These are phyloP conservation scores for Ophioderma brevispina DNA, from an alignment of 35 echinoderm and acorn worm genomes.

Conservation along the genomic window DNA sequence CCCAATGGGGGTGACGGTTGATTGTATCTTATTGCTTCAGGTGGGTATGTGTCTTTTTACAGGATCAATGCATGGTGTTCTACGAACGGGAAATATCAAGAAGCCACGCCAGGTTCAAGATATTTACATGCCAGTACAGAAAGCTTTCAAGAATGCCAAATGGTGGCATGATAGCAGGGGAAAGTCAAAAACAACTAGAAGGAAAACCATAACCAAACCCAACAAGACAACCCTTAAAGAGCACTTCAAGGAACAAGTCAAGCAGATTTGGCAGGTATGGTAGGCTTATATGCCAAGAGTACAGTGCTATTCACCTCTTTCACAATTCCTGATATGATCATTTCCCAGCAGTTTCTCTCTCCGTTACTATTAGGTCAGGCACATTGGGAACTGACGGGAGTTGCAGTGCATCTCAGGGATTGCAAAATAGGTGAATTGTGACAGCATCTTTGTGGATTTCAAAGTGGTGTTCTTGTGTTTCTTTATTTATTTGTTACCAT, in stretches of 20 bases:
- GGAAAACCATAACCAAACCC: background rate
- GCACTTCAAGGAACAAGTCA: constrained; percentile 81
- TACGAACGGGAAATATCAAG: constrained; percentile 87
- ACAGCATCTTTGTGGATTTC: too few species aligned
- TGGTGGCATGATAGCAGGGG: constrained; percentile 27
- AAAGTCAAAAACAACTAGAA: background rate
- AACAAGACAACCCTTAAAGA: constrained; percentile 57
- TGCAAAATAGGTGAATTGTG: too few species aligned
- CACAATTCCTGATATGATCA: too few species aligned
- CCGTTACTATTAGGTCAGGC: too few species aligned
- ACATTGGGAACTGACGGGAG: too few species aligned
- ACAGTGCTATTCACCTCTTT: too few species aligned
- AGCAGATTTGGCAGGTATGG: constrained; percentile 84
- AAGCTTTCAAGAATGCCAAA: constrained; percentile 63
- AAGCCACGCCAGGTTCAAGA: constrained; percentile 60
- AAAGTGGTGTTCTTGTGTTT: too few species aligned
- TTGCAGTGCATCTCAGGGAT: too few species aligned
- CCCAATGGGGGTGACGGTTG: background rate
- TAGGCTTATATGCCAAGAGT: too few species aligned
- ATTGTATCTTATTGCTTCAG: background rate
- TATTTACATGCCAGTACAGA: constrained; percentile 66
- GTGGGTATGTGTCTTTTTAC: background rate
- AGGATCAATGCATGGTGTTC: constrained; percentile 63
- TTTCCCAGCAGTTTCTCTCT: too few species aligned
- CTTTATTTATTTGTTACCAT: too few species aligned